phyloP scores from a whole-genome alignment of 1,140 invertebrate species.

The Apis florea region DNA sequence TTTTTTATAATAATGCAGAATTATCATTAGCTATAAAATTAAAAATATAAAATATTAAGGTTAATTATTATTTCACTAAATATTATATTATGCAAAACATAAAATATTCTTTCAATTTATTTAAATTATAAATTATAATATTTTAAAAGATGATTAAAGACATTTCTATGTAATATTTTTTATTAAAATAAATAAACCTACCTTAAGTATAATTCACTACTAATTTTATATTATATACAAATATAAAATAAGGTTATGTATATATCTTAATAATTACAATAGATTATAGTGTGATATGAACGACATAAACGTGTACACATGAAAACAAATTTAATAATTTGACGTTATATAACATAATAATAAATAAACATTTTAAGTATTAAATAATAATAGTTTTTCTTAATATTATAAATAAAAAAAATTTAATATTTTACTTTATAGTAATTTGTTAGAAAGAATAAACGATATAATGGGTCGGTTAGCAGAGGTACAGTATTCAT shows the following conservation, averaged over 20 bases:
- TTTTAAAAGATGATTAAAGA: not conserved
- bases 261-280: too few relatives aligned
- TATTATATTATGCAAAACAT: not conserved
- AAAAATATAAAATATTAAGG: not conserved
- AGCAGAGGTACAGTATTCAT: conserved; percentile 56
- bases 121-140: not conserved
- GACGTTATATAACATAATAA: too few relatives aligned
- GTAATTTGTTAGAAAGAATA: not conserved
- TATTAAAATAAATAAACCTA: too few relatives aligned
- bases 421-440: not conserved
- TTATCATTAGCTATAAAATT: not conserved
- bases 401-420: not conserved
- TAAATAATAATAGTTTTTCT: too few relatives aligned
- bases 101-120: not conserved
- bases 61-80: not conserved
- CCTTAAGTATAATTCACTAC: too few relatives aligned
- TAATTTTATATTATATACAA: not conserved
- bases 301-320: too few relatives aligned
- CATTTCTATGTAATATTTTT: not conserved
- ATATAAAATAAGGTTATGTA: not conserved
- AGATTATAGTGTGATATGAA: too few relatives aligned
- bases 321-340: too few relatives aligned
- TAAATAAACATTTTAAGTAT: too few relatives aligned
- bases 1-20: not conserved
- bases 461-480: conserved; percentile 60